Conservation (phyloP, 2,113 vertebrate genomes). For the Phoenicopterus ruber region DNA sequence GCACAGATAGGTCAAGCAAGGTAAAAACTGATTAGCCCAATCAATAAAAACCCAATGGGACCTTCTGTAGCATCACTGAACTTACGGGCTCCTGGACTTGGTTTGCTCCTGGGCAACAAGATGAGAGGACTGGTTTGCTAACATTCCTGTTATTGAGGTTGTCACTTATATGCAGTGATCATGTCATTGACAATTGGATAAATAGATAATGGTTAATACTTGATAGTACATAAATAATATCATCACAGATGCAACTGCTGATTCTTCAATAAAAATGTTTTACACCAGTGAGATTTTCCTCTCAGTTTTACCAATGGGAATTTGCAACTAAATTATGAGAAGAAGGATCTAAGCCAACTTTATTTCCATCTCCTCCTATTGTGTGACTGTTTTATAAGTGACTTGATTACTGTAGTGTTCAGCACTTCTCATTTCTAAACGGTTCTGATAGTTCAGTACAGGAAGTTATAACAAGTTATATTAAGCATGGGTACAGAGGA, state of each 20-base stretch:
- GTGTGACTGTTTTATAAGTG: neutral
- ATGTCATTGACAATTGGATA: neutral
- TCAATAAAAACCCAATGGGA: neutral
- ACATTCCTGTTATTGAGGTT: neutral
- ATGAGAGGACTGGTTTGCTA: neutral
- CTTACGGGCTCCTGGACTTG: neutral
- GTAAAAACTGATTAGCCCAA: neutral
- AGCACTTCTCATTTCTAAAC: neutral
- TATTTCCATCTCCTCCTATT: neutral
- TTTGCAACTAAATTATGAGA: neutral
- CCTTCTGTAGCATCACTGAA: neutral
- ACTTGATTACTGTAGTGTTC: neutral
- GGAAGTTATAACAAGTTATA: neutral
- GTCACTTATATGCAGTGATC: neutral
- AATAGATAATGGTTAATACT: neutral
- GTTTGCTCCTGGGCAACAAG: neutral
- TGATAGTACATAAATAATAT: neutral
- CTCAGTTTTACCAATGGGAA: neutral
- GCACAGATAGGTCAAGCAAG: neutral
- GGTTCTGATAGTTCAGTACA: neutral
- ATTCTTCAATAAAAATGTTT: neutral
- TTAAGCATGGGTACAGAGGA: neutral
- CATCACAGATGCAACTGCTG: neutral
- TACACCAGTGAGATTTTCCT: neutral
- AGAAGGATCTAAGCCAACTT: neutral